Conservation (phyloP, 2,888 invertebrate species). For the Ophion ventricosus region DNA sequence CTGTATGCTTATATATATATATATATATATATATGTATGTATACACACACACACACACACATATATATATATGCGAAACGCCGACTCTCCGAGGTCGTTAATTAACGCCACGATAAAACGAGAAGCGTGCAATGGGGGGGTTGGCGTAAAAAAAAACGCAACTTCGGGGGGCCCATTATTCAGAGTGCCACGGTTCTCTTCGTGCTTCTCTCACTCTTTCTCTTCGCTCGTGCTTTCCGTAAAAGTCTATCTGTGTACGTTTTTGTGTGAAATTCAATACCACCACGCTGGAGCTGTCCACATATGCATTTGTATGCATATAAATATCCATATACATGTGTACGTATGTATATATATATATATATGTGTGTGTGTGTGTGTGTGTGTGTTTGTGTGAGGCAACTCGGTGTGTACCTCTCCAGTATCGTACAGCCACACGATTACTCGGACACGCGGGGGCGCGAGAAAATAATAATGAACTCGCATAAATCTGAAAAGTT, state of each 20-base stretch:
- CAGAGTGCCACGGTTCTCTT: slow-evolving; percentile 65
- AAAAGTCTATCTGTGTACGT: slow-evolving; percentile 43
- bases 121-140: slow-evolving; percentile 64
- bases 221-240: slow-evolving; percentile 54
- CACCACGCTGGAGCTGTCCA: neutral
- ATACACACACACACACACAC: neutral
- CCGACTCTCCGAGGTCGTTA: slow-evolving; percentile 64
- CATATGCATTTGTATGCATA: neutral
- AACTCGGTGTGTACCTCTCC: slow-evolving; percentile 39
- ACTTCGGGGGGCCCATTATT: slow-evolving; percentile 66
- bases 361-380: neutral
- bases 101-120: slow-evolving; percentile 67
- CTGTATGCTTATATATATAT: neutral
- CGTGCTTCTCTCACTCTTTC: slow-evolving; percentile 55
- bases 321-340: slow-evolving; percentile 1
- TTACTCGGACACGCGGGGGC: slow-evolving; percentile 70
- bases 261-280: slow-evolving; percentile 52
- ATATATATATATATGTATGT: neutral
- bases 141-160: slow-evolving; percentile 48
- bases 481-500: slow-evolving; percentile 82
- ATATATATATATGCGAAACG: slow-evolving; percentile 29
- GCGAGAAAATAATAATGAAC: slow-evolving; percentile 82
- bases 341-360: neutral
- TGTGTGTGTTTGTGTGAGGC: neutral
- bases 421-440: slow-evolving; percentile 50